Percentiles rank a stretch among this genome's conserved stretches.
These are phyloP conservation scores for Stichopus chloronotus DNA, from an alignment of 35 echinoderm and acorn worm genomes.

Conservation along the genomic window DNA sequence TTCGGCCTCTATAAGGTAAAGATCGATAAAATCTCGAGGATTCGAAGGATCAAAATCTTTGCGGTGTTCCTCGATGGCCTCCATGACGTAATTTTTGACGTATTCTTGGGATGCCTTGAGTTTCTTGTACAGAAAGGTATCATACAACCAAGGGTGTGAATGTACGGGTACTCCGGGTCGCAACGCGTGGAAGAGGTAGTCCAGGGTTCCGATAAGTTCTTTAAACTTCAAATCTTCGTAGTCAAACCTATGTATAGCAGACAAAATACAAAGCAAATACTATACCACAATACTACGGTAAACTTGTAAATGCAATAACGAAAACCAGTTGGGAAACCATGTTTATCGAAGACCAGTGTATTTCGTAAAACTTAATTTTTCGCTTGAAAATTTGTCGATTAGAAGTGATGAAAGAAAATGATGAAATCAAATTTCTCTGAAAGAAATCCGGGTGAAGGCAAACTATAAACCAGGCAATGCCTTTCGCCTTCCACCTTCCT, in stretches of 20 bases:
- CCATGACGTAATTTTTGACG: background rate
- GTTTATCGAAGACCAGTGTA: too few species aligned
- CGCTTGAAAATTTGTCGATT: too few species aligned
- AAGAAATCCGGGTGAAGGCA: too few species aligned
- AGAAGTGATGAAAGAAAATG: too few species aligned
- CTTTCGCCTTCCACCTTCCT: too few species aligned
- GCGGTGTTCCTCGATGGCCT: background rate
- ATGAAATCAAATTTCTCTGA: too few species aligned
- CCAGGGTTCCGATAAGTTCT: background rate
- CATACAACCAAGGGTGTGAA: background rate
- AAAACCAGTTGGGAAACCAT: too few species aligned
- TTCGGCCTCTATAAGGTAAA: background rate
- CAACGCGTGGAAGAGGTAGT: background rate
- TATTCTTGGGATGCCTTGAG: background rate
- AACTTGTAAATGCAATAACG: too few species aligned
- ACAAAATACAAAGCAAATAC: background rate
- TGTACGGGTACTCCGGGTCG: background rate
- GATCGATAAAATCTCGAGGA: conserved; percentile 22
- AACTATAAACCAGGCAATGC: too few species aligned
- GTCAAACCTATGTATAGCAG: background rate
- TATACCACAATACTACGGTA: background rate
- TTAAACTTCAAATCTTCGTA: background rate
- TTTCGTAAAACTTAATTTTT: too few species aligned
- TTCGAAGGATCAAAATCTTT: background rate
- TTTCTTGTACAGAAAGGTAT: background rate